These are phyloP conservation scores for Micronycteris hirsuta DNA, from an alignment of 2,113 vertebrate genomes.

Conservation along the genomic window DNA sequence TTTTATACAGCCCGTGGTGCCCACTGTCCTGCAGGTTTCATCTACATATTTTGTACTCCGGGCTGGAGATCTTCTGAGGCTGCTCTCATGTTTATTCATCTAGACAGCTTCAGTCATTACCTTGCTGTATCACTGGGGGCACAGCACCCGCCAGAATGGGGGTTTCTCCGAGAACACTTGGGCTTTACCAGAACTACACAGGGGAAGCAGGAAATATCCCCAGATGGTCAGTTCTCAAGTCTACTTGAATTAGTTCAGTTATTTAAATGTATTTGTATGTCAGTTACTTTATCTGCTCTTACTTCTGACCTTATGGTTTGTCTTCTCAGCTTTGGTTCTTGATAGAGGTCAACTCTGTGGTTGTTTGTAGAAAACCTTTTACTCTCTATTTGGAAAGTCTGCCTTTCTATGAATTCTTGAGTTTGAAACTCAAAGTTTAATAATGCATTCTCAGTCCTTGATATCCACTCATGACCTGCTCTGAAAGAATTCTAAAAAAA, in stretches of 20 bases:
- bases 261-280: neutral
- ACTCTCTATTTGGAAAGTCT: neutral
- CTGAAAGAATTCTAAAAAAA: neutral
- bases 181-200: neutral
- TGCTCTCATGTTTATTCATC: neutral
- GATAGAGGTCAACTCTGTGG: neutral
- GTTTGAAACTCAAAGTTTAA: neutral
- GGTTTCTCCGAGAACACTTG: neutral
- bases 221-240: neutral
- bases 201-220: neutral
- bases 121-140: neutral
- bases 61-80: neutral
- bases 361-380: neutral
- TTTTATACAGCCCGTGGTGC: neutral
- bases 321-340: neutral
- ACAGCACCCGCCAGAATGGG: neutral
- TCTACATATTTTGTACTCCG: neutral
- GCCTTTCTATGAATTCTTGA: neutral
- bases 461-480: neutral
- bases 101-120: neutral
- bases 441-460: neutral
- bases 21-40: neutral
- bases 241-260: neutral
- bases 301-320: neutral
- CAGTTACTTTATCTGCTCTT: neutral